Percentiles rank a stretch among this genome's conserved stretches.
Evolutionary conservation across 2,113 vertebrate species (phyloP).

Genomic region (Physeter macrocephalus): DNA sequence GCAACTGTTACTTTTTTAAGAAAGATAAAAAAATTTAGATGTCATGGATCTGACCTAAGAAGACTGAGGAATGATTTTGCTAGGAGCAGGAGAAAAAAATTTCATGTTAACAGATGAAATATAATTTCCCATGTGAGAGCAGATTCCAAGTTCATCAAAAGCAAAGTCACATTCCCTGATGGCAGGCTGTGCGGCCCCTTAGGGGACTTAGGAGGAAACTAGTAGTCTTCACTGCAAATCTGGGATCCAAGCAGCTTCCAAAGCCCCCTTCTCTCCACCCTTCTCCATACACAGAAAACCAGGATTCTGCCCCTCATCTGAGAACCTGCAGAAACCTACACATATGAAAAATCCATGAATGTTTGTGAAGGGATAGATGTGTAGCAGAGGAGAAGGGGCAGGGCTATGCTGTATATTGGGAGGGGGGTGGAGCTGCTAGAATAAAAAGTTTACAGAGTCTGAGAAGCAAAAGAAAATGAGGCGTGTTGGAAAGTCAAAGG

Average conservation of each 20-base stretch:
- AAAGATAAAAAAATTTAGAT: neutral
- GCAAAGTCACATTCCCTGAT: neutral
- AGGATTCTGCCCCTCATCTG: fast-evolving
- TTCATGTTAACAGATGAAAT: neutral
- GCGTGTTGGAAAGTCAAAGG: neutral
- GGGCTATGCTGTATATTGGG: neutral
- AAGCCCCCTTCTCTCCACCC: fast-evolving
- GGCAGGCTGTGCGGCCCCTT: neutral
- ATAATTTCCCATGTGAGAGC: neutral
- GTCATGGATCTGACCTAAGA: neutral
- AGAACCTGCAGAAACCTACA: neutral
- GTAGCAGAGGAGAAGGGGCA: neutral
- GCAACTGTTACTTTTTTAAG: neutral
- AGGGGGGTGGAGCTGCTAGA: neutral
- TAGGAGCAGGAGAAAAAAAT: neutral
- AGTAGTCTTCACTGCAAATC: neutral
- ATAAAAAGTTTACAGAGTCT: neutral
- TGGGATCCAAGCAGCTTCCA: neutral
- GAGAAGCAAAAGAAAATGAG: neutral
- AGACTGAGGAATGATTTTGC: neutral
- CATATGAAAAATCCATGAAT: neutral
- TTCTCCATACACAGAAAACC: fast-evolving
- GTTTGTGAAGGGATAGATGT: neutral
- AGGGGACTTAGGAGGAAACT: neutral
- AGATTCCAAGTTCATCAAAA: neutral